phyloP scores from a whole-genome alignment of 2,113 vertebrate genomes.

The Apodemus sylvaticus region DNA sequence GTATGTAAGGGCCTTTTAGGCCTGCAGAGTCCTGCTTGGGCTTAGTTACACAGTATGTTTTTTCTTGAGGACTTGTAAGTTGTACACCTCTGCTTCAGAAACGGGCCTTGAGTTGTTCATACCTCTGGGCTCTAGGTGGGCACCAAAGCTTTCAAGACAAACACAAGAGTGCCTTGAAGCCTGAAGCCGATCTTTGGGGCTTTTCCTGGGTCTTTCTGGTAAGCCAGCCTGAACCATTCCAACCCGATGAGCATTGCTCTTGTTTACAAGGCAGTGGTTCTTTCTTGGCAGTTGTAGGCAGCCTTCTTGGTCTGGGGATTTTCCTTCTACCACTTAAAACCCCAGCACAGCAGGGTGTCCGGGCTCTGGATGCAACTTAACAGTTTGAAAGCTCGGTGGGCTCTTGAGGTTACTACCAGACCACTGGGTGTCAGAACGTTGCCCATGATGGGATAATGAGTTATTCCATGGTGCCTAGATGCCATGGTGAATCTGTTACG shows the following conservation, averaged over 20 bases:
- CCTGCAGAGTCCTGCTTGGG: background rate
- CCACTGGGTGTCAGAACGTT: background rate
- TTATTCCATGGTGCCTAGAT: background rate
- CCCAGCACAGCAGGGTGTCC: background rate
- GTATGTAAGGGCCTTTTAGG: background rate
- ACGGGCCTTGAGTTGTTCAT: background rate
- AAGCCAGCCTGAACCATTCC: background rate
- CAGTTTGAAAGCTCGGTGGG: background rate
- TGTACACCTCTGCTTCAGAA: background rate
- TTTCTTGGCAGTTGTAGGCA: background rate
- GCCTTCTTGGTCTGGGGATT: constrained; percentile 8
- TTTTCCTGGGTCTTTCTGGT: background rate
- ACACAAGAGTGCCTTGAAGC: background rate
- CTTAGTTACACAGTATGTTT: background rate
- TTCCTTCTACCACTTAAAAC: constrained; percentile 22
- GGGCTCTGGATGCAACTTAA: background rate
- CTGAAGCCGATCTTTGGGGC: background rate
- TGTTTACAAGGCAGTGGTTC: background rate
- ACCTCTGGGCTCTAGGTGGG: background rate
- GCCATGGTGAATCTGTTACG: background rate
- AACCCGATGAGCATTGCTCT: background rate
- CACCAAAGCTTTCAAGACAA: background rate
- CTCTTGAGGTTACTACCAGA: background rate
- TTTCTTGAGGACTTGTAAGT: background rate
- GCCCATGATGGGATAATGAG: background rate